Conservation (phyloP, 2,888 invertebrate genomes). For the Drosophila paranaensis region DNA sequence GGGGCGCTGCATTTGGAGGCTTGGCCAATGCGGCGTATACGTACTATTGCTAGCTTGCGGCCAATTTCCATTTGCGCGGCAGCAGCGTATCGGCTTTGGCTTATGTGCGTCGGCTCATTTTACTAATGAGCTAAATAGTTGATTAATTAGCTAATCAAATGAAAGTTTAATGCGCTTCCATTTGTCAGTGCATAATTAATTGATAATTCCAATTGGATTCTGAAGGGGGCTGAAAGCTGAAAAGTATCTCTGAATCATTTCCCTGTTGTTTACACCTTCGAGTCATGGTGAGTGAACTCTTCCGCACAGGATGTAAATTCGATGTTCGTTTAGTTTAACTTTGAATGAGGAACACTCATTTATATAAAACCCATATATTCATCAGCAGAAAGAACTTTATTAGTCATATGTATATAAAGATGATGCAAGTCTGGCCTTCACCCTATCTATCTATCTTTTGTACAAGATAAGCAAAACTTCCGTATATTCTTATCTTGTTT, state of each 20-base stretch:
- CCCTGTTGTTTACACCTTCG: neutral
- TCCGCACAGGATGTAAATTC: neutral
- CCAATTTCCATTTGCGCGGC: constrained; percentile 33
- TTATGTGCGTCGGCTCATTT: constrained; percentile 6
- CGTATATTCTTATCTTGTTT: constrained; percentile 1
- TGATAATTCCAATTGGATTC: constrained; percentile 2
- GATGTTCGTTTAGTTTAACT: neutral
- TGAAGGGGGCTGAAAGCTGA: constrained; percentile 17
- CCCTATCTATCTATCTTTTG: neutral
- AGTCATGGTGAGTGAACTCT: neutral
- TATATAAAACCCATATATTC: neutral
- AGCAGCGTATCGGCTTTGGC: neutral
- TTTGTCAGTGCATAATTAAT: constrained; percentile 28
- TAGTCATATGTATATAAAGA: constrained; percentile 16
- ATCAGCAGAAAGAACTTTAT: neutral
- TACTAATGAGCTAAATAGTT: constrained; percentile 57
- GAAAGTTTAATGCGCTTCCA: constrained; percentile 28
- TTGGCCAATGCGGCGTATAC: constrained; percentile 50
- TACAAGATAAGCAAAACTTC: neutral
- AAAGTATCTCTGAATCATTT: constrained; percentile 4
- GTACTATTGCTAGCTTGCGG: constrained; percentile 46
- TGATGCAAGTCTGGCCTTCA: neutral
- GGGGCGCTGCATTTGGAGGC: neutral
- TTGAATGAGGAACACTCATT: constrained; percentile 1
- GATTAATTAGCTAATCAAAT: constrained; percentile 60